Conservation (phyloP, 2,797 vertebrate genomes). For the Phrynocephalus forsythii region DNA sequence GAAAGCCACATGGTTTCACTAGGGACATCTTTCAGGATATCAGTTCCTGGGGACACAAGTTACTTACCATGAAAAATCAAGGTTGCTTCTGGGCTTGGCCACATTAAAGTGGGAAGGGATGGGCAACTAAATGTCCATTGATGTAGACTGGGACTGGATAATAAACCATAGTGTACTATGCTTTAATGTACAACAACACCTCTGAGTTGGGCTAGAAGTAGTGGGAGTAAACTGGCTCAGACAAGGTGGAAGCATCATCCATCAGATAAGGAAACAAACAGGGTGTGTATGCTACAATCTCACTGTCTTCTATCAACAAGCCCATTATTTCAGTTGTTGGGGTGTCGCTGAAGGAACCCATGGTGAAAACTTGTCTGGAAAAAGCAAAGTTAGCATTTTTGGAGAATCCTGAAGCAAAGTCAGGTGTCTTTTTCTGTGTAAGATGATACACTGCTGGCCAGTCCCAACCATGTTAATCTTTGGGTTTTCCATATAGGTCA, state of each 20-base stretch:
- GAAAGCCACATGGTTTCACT: not conserved
- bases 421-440: not conserved
- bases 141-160: not conserved
- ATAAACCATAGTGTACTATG: not conserved
- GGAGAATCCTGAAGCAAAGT: not conserved
- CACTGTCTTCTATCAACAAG: slow-evolving; percentile 5
- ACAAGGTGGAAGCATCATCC: not conserved
- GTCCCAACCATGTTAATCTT: no score
- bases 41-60: no score
- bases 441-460: no score
- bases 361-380: not conserved
- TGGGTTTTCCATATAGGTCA: no score
- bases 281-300: not conserved
- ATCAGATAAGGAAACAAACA: slow-evolving; percentile 6
- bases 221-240: not conserved
- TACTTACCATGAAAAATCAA: not conserved
- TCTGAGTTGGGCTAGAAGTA: not conserved
- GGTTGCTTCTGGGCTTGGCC: not conserved
- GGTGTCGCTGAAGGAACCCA: not conserved
- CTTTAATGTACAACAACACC: no score
- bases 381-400: not conserved
- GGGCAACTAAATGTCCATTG: not conserved
- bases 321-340: not conserved
- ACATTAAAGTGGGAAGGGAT: not conserved
- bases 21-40: not conserved